These are phyloP conservation scores for Plutella xylostella DNA, from an alignment of 2,888 invertebrate genomes.

Conservation along the genomic window DNA sequence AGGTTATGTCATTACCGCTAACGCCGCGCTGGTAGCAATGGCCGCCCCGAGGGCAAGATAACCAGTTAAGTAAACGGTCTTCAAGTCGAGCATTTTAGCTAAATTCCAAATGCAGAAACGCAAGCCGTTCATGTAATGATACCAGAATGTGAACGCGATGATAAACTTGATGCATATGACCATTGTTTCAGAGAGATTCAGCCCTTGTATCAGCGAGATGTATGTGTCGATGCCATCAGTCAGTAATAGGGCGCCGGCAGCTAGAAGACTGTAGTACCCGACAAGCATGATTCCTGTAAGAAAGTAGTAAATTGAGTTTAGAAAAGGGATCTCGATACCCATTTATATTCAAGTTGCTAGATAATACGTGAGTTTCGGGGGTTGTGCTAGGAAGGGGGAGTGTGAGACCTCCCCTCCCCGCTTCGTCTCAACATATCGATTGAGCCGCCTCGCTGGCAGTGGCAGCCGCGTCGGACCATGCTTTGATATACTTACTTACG, in stretches of 20 bases:
- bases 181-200: constrained; percentile 27
- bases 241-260: constrained; percentile 36
- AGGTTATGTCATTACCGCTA: too few species aligned
- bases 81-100: constrained; percentile 27
- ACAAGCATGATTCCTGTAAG: constrained; percentile 36
- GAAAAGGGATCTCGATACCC: too few species aligned
- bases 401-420: too few species aligned
- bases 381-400: too few species aligned
- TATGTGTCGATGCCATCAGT: constrained; percentile 45
- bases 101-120: constrained; percentile 40
- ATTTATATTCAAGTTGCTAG: too few species aligned
- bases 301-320: too few species aligned
- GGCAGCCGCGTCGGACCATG: too few species aligned
- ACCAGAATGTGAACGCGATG: constrained; percentile 35
- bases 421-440: too few species aligned
- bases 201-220: constrained; percentile 43
- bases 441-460: too few species aligned
- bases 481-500: too few species aligned
- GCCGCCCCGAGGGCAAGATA: constrained; percentile 18
- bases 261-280: constrained; percentile 29
- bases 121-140: constrained; percentile 45
- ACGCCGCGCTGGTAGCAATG: too few species aligned
- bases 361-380: too few species aligned
- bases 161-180: constrained; percentile 34
- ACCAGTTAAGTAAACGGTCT: constrained; percentile 29